Percentiles rank a stretch among this genome's conserved stretches.
These are phyloP conservation scores for Neuroscelio doddi DNA, from an alignment of 2,888 invertebrate genomes.

Conservation along the genomic window DNA sequence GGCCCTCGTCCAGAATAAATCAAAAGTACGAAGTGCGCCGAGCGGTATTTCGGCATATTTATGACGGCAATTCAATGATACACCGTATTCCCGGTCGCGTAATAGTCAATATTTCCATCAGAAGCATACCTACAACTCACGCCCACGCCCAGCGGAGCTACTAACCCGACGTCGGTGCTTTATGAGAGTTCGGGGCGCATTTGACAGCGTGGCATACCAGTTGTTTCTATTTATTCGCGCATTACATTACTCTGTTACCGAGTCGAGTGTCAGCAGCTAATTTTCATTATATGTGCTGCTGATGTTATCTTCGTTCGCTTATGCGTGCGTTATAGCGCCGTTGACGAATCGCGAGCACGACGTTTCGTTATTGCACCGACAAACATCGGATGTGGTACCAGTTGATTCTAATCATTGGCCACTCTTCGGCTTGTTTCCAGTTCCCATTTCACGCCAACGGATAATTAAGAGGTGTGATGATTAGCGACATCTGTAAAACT, in stretches of 20 bases:
- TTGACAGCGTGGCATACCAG: slow-evolving; percentile 70
- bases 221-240: slow-evolving; percentile 72
- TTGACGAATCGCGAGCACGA: slow-evolving; percentile 57
- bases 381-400: slow-evolving; percentile 32
- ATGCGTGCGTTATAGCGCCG: slow-evolving; percentile 63
- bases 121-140: slow-evolving; percentile 71
- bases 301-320: slow-evolving; percentile 69
- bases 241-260: slow-evolving; percentile 71
- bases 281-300: slow-evolving; percentile 71
- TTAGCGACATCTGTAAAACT: too few relatives aligned
- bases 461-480: not conserved
- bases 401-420: slow-evolving; percentile 37
- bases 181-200: slow-evolving; percentile 69
- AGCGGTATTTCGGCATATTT: slow-evolving; percentile 69
- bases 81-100: slow-evolving; percentile 69
- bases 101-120: slow-evolving; percentile 73
- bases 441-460: not conserved
- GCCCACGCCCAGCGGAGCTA: slow-evolving; percentile 60
- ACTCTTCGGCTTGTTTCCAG: slow-evolving; percentile 28
- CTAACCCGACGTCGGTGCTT: slow-evolving; percentile 61
- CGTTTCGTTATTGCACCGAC: slow-evolving; percentile 36
- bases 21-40: slow-evolving; percentile 69
- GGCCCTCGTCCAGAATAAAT: slow-evolving; percentile 62
- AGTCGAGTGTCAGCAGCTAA: slow-evolving; percentile 70
- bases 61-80: slow-evolving; percentile 71